Percentiles rank a stretch among this genome's conserved stretches.
phyloP scores from a whole-genome alignment of 2,113 vertebrate genomes.

The Hippopotamus amphibius region DNA sequence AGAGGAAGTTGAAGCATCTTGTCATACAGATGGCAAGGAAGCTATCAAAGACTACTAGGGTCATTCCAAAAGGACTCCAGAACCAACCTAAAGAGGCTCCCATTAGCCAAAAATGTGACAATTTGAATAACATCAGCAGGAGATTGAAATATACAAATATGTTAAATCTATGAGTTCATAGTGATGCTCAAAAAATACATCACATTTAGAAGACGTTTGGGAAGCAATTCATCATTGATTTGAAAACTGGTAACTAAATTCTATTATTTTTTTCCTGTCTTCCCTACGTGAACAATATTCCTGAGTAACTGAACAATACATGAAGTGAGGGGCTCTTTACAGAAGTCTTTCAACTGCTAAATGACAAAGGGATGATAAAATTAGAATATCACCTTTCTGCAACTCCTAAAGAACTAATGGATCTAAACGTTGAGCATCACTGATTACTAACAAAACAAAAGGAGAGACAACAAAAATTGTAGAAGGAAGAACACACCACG shows the following conservation, averaged over 20 bases:
- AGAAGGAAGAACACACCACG: neutral
- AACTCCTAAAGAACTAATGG: neutral
- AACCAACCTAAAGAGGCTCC: neutral
- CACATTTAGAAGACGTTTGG: neutral
- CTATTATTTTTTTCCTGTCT: neutral
- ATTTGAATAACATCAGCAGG: neutral
- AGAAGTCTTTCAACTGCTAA: neutral
- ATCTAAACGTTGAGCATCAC: neutral
- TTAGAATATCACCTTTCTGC: neutral
- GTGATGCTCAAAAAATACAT: neutral
- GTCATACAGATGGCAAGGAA: neutral
- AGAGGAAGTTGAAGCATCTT: neutral
- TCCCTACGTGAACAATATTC: neutral
- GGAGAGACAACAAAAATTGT: neutral
- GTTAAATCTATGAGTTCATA: neutral
- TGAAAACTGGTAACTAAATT: conserved; percentile 17
- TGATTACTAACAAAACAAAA: neutral
- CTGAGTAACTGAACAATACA: neutral
- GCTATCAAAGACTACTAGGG: neutral
- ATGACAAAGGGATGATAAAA: neutral
- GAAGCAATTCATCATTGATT: neutral
- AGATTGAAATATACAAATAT: neutral
- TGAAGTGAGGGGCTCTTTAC: neutral
- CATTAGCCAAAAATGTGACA: neutral
- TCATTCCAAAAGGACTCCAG: neutral